These are phyloP conservation scores for Lepidurus packardi DNA, from an alignment of 1,140 invertebrate species.

Conservation along the genomic window DNA sequence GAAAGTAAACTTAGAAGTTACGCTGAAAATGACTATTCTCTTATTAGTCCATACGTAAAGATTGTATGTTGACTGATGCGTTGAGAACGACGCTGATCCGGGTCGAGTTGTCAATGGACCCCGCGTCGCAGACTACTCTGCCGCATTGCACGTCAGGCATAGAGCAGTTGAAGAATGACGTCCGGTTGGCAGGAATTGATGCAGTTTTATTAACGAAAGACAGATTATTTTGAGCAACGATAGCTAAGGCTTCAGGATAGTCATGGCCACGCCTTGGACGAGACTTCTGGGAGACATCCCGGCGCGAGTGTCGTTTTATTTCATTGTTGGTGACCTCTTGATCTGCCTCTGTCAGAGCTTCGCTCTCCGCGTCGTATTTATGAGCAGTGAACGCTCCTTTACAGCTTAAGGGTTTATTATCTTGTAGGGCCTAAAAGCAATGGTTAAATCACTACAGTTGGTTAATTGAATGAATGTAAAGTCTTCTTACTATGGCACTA, in stretches of 20 bases:
- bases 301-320: background rate
- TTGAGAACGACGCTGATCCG: slow-evolving; percentile 13
- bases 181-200: slow-evolving; percentile 9
- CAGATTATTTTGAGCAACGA: background rate
- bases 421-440: background rate
- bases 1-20: background rate
- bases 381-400: slow-evolving; percentile 1
- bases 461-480: background rate
- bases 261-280: background rate
- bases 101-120: background rate
- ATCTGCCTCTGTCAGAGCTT: background rate
- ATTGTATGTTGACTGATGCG: background rate
- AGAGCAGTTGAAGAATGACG: slow-evolving; percentile 24
- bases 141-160: slow-evolving; percentile 23
- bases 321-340: background rate
- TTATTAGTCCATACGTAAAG: background rate
- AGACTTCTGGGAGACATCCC: background rate
- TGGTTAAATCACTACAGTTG: background rate
- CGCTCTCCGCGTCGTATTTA: background rate
- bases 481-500: background rate
- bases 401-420: slow-evolving; percentile 21
- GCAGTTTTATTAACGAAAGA: background rate
- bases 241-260: background rate
- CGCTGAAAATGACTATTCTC: background rate
- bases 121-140: background rate